Conservation (phyloP, 2,113 vertebrate genomes). For the Daubentonia madagascariensis region DNA sequence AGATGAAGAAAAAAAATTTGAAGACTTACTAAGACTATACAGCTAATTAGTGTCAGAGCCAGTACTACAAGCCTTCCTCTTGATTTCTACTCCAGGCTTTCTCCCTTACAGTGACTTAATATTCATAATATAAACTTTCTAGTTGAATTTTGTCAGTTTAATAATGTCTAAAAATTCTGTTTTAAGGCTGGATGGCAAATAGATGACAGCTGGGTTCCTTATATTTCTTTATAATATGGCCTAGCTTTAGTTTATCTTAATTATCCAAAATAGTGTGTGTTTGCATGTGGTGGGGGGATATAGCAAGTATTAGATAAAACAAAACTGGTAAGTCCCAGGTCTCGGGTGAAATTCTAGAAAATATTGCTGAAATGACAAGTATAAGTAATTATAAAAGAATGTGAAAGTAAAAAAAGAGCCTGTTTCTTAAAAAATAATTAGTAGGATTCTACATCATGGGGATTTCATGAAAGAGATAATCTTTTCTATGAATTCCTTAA, state of each 20-base stretch:
- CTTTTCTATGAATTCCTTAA: neutral
- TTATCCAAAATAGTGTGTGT: neutral
- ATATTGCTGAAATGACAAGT: neutral
- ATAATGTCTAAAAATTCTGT: neutral
- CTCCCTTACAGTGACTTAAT: neutral
- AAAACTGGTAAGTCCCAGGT: neutral
- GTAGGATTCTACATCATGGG: neutral
- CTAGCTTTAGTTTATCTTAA: neutral
- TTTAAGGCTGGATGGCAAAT: neutral
- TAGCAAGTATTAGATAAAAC: neutral
- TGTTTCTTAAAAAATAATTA: neutral
- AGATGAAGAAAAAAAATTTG: neutral
- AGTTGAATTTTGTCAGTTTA: neutral
- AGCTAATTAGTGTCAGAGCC: neutral
- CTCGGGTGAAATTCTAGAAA: neutral
- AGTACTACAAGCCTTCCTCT: neutral
- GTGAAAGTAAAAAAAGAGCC: neutral
- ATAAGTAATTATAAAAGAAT: neutral
- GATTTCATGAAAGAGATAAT: neutral
- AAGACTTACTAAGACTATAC: neutral
- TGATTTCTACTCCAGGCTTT: neutral
- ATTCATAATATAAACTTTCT: neutral
- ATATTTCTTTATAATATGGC: neutral
- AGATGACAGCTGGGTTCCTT: neutral
- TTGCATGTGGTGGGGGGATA: neutral